Evolutionary conservation across 2,888 invertebrate species (phyloP).

Genomic region (Phania funesta): DNA sequence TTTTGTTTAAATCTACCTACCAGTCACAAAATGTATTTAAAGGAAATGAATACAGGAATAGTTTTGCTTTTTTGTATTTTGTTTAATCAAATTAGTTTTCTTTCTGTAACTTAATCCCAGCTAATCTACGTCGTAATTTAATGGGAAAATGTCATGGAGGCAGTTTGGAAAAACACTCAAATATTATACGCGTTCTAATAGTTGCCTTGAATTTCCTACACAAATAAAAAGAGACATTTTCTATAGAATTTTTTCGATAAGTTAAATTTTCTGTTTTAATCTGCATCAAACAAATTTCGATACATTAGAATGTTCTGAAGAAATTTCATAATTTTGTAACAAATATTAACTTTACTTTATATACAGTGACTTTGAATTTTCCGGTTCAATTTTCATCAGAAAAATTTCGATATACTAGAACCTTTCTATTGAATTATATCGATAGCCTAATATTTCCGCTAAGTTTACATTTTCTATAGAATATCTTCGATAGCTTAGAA

Average conservation of each 20-base stretch:
- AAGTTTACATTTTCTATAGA: not conserved
- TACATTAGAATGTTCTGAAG: not conserved
- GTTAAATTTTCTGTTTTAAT: not conserved
- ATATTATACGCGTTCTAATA: too few relatives aligned
- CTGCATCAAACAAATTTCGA: not conserved
- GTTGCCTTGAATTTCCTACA: too few relatives aligned
- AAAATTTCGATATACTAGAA: not conserved
- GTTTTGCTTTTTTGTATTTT: not conserved
- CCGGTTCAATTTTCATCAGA: too few relatives aligned
- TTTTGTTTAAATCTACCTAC: constrained; percentile 17
- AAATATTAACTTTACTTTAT: not conserved
- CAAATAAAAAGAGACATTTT: too few relatives aligned
- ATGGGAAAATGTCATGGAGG: too few relatives aligned
- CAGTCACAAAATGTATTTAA: not conserved
- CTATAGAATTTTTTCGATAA: not conserved
- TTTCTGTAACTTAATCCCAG: not conserved
- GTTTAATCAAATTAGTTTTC: not conserved
- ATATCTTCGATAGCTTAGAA: not conserved
- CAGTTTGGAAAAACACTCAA: too few relatives aligned
- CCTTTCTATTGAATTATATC: not conserved
- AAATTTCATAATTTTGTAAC: not conserved
- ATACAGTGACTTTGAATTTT: not conserved
- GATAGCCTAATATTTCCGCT: too few relatives aligned
- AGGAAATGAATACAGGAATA: not conserved
- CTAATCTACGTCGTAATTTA: too few relatives aligned